These are phyloP conservation scores for Dendronephthya gigantea DNA, from an alignment of 64 coral and sea anemone genomes.

Conservation along the genomic window DNA sequence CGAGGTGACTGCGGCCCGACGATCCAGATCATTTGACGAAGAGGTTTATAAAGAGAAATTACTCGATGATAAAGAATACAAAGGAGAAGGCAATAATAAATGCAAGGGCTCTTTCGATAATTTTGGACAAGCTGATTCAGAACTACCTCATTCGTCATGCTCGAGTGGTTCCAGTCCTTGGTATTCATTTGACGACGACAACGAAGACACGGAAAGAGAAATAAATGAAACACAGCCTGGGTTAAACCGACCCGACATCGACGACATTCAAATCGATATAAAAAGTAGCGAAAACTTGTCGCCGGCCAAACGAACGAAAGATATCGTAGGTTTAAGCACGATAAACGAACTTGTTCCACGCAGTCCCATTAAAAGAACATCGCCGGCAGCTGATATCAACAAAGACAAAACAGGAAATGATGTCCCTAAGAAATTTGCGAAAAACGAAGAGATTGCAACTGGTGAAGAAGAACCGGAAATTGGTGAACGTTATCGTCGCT, in stretches of 20 bases:
- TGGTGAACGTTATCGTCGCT: background rate
- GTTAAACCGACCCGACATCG: background rate
- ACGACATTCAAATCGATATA: background rate
- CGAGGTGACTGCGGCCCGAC: background rate
- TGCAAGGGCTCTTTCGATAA: background rate
- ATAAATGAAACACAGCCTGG: background rate
- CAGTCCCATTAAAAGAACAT: slow-evolving; percentile 10
- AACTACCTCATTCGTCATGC: background rate
- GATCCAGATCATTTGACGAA: background rate
- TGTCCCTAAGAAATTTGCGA: background rate
- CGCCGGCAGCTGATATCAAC: background rate
- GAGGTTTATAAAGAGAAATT: background rate
- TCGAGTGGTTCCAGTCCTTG: background rate
- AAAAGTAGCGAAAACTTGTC: background rate
- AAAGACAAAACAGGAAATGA: background rate
- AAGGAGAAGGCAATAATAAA: background rate
- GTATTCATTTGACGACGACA: background rate
- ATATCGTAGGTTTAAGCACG: background rate
- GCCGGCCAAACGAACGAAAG: background rate
- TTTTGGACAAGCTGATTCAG: background rate
- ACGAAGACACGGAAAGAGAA: background rate
- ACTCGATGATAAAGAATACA: background rate
- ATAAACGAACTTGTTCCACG: background rate
- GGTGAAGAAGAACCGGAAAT: background rate
- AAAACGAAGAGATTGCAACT: background rate